Conservation (phyloP, 2,797 vertebrate species). For the Scyliorhinus canicula region DNA sequence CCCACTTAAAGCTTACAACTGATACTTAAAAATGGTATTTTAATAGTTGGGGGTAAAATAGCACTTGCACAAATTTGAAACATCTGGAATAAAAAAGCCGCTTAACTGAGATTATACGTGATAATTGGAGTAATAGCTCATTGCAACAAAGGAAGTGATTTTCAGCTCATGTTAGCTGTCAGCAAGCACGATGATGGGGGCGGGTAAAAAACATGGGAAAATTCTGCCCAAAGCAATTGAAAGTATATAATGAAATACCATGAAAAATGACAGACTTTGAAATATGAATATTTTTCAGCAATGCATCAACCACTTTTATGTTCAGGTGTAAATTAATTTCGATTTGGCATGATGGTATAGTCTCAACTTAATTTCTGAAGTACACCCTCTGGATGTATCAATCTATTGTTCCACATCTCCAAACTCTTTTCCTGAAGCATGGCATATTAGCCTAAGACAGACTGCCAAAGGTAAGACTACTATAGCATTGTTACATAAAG, state of each 20-base stretch:
- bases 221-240: no score
- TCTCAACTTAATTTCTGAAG: background rate
- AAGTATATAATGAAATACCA: background rate
- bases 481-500: background rate
- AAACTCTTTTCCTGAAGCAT: background rate
- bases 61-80: background rate
- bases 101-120: background rate
- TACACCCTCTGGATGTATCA: background rate
- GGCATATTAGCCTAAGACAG: background rate
- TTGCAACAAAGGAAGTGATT: no score
- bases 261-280: background rate
- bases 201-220: no score
- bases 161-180: no score
- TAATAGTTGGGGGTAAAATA: slow-evolving; percentile 12
- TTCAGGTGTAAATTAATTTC: background rate
- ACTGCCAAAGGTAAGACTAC: slow-evolving; percentile 3
- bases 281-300: background rate
- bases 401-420: background rate
- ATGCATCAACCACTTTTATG: background rate
- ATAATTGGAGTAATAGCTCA: no score
- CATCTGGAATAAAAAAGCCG: background rate
- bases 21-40: slow-evolving; percentile 26
- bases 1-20: background rate
- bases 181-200: no score
- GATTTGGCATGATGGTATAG: no score